Evolutionary conservation across 2,113 vertebrate species (phyloP), one percentile per base, ranked within the genome.

Genomic region (Paratilapia polleni): DNA sequence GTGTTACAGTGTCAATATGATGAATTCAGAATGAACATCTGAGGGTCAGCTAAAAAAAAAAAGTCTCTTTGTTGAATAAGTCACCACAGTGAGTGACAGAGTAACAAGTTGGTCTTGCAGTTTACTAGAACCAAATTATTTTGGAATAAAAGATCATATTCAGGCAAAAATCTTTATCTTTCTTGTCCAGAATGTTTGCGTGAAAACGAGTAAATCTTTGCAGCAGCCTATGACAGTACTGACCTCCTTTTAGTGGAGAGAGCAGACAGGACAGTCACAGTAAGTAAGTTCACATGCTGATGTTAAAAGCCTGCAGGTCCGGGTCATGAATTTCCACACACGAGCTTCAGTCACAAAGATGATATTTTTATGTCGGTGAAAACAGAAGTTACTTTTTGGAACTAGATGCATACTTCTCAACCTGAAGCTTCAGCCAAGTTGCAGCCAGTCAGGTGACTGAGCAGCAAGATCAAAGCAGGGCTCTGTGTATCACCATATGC

Each of bases 381-480:
- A 61, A 9, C 26, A 36, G 24, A 52, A 52, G 41, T 70, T 31
- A 26, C 62, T 83, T 77, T 76, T 77, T 80, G 47, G 62, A 87
- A 57, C 15, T 19, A 31, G 59, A 26, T 63, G 49, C 43, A 34
- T 24, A 1, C 19, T 60, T 68, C 74, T 76, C 38, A 59, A 81
- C 38, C 59, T 43, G 52, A 73, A 87, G 62, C 80, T 78, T 60
- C 78, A 82, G 89, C 87, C 61, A 54, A 47, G 79, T 34, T 17
- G 84, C 61, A 49, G 26, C 13, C 26, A 41, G 61, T 31, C 73
- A 91, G 77, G 85, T 83, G 83, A 79, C 88, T 66, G 68, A 79
- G 77, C 82, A 58, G 2, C 54, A 43, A 47, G 84, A 91, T 93
- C 89, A 93, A 90, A 94, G 83, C 66, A 47, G 36, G 49, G 11